phyloP scores from a whole-genome alignment of 2,113 vertebrate species.

The Delphinapterus leucas region DNA sequence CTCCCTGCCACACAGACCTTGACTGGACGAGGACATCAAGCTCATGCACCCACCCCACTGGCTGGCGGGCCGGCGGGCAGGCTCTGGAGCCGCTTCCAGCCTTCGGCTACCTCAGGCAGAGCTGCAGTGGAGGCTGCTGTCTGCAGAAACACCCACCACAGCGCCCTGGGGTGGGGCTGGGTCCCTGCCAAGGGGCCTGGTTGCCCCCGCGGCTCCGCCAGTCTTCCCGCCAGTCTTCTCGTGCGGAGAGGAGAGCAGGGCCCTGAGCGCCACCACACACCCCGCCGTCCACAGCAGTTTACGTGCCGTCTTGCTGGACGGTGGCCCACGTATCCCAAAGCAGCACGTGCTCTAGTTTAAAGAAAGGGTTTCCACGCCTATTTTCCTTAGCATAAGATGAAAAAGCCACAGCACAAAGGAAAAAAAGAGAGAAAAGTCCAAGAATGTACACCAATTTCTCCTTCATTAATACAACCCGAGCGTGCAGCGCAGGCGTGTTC shows the following conservation, averaged over 20 bases:
- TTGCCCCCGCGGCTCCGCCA: not conserved
- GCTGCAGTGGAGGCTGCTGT: not conserved
- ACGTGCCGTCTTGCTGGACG: not conserved
- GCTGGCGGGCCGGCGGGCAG: not conserved
- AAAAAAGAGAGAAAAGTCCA: conserved; percentile 24
- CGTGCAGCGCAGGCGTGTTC: conserved; percentile 57
- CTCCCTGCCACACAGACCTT: not conserved
- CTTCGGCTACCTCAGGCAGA: not conserved
- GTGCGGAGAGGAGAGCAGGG: not conserved
- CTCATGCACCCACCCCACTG: too few species aligned
- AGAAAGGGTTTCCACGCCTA: not conserved
- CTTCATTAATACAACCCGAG: conserved; percentile 75
- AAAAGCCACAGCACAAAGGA: conserved; percentile 26
- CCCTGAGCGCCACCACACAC: fast-evolving
- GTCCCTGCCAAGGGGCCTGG: not conserved
- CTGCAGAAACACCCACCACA: not conserved
- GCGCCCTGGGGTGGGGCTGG: fast-evolving
- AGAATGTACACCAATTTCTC: conserved; percentile 69
- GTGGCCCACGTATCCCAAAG: not conserved
- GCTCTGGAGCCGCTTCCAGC: not conserved
- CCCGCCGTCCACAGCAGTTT: not conserved
- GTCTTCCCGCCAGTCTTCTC: not conserved
- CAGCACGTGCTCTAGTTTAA: conserved; percentile 32
- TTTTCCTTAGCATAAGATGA: conserved; percentile 32
- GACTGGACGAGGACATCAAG: not conserved